phyloP scores from a whole-genome alignment of 2,113 vertebrate genomes.

The Gymnorhina tibicen region DNA sequence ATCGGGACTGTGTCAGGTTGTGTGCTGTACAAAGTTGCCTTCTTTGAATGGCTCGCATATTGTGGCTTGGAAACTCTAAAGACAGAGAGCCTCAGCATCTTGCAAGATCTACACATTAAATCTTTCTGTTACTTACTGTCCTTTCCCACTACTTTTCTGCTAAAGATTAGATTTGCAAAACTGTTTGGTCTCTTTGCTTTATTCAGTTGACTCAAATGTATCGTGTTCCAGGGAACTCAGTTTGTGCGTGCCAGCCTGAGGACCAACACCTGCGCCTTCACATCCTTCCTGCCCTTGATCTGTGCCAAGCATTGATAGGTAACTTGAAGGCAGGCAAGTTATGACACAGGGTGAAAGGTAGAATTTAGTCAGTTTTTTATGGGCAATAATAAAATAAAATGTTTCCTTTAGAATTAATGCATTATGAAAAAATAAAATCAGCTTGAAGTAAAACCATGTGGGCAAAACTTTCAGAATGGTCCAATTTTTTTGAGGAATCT shows the following conservation, averaged over 20 bases:
- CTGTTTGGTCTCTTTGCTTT: not conserved
- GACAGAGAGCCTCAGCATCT: not conserved
- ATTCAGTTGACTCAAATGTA: not conserved
- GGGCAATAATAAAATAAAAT: not conserved
- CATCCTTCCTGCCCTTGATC: not conserved
- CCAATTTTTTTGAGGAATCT: not conserved
- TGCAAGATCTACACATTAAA: not conserved
- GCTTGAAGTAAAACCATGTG: not conserved
- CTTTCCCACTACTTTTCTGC: accelerated
- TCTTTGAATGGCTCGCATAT: not conserved
- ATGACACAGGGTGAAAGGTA: not conserved
- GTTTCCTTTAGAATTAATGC: not conserved
- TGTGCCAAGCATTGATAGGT: not conserved
- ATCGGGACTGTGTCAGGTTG: not conserved
- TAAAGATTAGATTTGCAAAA: not conserved
- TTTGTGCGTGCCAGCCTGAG: not conserved
- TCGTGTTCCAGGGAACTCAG: not conserved
- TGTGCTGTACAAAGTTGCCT: not conserved
- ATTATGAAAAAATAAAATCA: not conserved
- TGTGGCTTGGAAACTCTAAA: not conserved
- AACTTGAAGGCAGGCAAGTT: not conserved
- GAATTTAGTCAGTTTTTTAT: not conserved
- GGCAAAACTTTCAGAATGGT: not conserved
- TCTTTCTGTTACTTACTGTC: not conserved
- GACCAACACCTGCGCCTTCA: not conserved